phyloP scores from a whole-genome alignment of 2,797 vertebrate genomes.

The Takifugu ocellatus region DNA sequence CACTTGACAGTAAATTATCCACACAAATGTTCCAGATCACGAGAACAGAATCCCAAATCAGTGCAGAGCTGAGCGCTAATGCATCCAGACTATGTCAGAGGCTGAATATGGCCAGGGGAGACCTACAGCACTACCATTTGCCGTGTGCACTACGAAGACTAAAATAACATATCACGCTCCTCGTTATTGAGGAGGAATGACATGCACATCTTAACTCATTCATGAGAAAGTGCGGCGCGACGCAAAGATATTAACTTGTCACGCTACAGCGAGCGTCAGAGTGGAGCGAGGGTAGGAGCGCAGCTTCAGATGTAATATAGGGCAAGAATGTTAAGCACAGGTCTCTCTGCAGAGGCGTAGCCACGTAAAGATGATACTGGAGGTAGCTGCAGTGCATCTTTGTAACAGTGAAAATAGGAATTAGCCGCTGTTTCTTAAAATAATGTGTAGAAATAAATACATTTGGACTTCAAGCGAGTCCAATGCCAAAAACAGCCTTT shows the following conservation, averaged over 20 bases:
- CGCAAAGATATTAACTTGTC: conserved; percentile 23
- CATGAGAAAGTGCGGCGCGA: conserved; percentile 18
- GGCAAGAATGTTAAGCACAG: conserved; percentile 7
- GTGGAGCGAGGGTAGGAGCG: conserved; percentile 1
- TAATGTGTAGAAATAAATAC: background rate
- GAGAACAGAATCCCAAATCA: conserved; percentile 13
- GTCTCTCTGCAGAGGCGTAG: background rate
- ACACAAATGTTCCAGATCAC: conserved; percentile 2
- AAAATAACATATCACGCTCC: conserved; percentile 15
- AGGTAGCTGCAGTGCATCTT: background rate
- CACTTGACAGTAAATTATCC: conserved; percentile 28
- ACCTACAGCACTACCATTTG: conserved; percentile 12
- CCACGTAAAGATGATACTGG: background rate
- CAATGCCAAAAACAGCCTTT: conserved; percentile 12
- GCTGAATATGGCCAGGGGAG: background rate
- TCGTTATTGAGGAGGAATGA: conserved; percentile 9
- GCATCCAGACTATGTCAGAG: conserved; percentile 1
- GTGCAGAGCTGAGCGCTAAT: conserved; percentile 5
- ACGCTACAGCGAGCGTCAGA: conserved; percentile 11
- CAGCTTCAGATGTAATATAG: conserved; percentile 10
- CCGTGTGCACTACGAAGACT: conserved; percentile 9
- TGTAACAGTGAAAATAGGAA: too few relatives aligned
- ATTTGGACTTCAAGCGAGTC: conserved; percentile 4
- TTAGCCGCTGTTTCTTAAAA: too few relatives aligned
- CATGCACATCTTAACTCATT: conserved; percentile 21